phyloP scores from a whole-genome alignment of 2,888 invertebrate species.

The Archaeoteleia sp. region DNA sequence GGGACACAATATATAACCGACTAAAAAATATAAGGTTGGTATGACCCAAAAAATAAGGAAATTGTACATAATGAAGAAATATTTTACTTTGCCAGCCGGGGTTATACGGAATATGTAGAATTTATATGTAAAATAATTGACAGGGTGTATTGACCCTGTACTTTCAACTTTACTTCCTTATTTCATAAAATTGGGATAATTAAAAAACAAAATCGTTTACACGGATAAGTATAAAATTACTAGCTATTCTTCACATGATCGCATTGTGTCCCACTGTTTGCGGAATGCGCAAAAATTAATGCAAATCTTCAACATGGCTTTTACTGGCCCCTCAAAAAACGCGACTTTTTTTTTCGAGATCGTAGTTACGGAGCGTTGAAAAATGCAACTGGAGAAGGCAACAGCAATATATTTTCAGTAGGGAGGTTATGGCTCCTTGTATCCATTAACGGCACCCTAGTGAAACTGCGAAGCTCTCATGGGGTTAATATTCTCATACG shows the following conservation, averaged over 20 bases:
- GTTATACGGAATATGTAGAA: no score
- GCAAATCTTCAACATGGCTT: constrained; percentile 16
- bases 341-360: constrained; percentile 25
- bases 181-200: no score
- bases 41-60: constrained; percentile 6
- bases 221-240: no score
- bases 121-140: constrained; percentile 15
- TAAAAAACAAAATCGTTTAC: no score
- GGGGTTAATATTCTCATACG: constrained; percentile 57
- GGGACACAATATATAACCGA: constrained; percentile 2
- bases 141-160: no score
- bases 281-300: no score
- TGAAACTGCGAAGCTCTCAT: constrained; percentile 50
- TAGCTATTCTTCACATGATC: constrained; percentile 7
- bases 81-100: constrained; percentile 9
- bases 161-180: no score
- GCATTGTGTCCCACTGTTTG: constrained; percentile 15
- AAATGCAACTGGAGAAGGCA: constrained; percentile 57
- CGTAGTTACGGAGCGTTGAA: constrained; percentile 45
- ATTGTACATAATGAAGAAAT: background rate
- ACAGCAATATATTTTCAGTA: constrained; percentile 56
- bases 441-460: constrained; percentile 60
- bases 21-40: constrained; percentile 19
- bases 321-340: constrained; percentile 3
- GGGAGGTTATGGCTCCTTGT: constrained; percentile 52